Evolutionary conservation across 2,113 vertebrate genomes (phyloP).

Genomic region (Callaeas wilsoni): DNA sequence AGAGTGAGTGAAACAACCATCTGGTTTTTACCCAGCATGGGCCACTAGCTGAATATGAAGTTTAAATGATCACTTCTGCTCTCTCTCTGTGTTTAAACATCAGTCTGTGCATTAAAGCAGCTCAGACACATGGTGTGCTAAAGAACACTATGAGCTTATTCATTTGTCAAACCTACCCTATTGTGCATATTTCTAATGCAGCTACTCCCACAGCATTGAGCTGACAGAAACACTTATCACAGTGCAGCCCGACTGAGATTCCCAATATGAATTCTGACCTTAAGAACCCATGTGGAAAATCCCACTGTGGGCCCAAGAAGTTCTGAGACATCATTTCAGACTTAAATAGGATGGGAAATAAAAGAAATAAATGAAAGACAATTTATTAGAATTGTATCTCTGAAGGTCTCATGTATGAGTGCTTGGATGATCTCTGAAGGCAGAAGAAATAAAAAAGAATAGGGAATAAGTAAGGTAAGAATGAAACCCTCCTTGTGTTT

Average conservation of each 20-base stretch:
- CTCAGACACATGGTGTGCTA: not conserved
- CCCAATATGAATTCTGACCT: not conserved
- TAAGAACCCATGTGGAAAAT: not conserved
- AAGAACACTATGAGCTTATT: not conserved
- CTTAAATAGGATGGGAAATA: not conserved
- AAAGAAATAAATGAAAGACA: not conserved
- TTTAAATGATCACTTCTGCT: not conserved
- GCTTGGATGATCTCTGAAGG: not conserved
- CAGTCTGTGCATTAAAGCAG: not conserved
- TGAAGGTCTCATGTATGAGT: not conserved
- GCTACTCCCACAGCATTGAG: not conserved
- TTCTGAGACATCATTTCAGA: not conserved
- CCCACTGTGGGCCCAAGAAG: not conserved
- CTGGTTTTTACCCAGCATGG: not conserved
- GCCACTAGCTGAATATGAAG: not conserved
- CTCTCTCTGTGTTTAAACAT: not conserved
- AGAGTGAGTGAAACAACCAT: not conserved
- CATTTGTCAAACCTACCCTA: not conserved
- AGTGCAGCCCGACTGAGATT: not conserved
- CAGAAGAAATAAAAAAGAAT: not conserved
- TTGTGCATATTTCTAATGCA: slow-evolving; percentile 20
- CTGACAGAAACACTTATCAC: not conserved
- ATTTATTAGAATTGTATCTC: not conserved
- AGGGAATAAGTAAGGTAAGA: not conserved
- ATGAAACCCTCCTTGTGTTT: not conserved